Conservation (phyloP, 2,888 invertebrate species). For the Habroteleia sp. region DNA sequence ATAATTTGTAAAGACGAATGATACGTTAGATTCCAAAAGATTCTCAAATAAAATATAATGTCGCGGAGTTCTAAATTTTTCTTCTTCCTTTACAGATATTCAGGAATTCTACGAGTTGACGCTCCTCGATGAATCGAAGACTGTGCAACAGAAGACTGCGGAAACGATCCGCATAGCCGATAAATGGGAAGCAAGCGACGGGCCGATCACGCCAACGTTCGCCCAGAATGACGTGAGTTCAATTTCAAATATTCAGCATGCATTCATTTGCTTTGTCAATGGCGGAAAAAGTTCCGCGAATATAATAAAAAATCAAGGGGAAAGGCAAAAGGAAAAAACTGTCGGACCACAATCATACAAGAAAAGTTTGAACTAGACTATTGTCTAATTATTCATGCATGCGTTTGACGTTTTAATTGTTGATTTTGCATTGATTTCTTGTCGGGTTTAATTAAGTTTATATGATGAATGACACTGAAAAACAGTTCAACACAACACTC, state of each 20-base stretch:
- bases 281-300: slow-evolving; percentile 28
- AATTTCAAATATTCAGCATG: slow-evolving; percentile 59
- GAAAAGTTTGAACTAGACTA: slow-evolving; percentile 19
- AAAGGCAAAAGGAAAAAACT: neutral
- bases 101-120: slow-evolving; percentile 99
- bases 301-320: slow-evolving; percentile 9
- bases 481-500: no score
- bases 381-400: slow-evolving; percentile 30
- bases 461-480: no score
- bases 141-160: slow-evolving; percentile 96
- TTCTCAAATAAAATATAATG: slow-evolving; percentile 48
- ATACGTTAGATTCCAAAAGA: slow-evolving; percentile 34
- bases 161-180: slow-evolving; percentile 97
- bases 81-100: slow-evolving; percentile 88
- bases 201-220: slow-evolving; percentile 84
- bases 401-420: slow-evolving; percentile 7
- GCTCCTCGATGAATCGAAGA: slow-evolving; percentile 96
- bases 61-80: slow-evolving; percentile 35
- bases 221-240: slow-evolving; percentile 84
- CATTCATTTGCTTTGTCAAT: slow-evolving; percentile 45
- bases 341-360: neutral
- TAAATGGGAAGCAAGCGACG: slow-evolving; percentile 92
- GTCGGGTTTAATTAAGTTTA: no score
- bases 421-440: slow-evolving; percentile 7
- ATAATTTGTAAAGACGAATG: slow-evolving; percentile 48